These are phyloP conservation scores for Ivindomyrus marchei DNA, from an alignment of 2,113 vertebrate species.

Conservation along the genomic window DNA sequence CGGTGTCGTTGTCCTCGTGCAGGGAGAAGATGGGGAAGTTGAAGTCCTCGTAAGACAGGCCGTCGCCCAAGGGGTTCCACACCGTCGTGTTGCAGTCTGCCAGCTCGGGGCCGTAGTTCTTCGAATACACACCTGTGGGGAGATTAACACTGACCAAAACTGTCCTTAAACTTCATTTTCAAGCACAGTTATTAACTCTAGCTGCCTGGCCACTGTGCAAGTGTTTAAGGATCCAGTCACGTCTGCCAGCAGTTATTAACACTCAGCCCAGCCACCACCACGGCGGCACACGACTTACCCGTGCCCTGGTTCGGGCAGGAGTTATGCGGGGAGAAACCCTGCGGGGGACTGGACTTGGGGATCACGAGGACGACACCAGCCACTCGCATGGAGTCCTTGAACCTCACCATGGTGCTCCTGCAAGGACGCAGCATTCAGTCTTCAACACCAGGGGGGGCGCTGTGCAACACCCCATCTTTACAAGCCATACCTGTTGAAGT, in stretches of 20 bases:
- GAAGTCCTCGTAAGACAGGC: constrained; percentile 81
- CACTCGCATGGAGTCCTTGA: constrained; percentile 69
- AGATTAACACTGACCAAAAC: neutral
- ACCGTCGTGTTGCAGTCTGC: constrained; percentile 64
- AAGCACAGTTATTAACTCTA: neutral
- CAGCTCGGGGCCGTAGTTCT: constrained; percentile 61
- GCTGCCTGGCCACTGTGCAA: neutral
- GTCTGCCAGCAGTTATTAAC: neutral
- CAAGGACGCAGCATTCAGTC: neutral
- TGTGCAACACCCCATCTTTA: neutral
- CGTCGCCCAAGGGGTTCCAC: constrained; percentile 78
- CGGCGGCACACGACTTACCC: constrained; percentile 36
- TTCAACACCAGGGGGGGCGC: neutral
- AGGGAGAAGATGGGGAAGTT: constrained; percentile 87
- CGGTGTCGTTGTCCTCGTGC: constrained; percentile 76
- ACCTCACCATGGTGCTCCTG: constrained; percentile 71
- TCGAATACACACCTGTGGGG: constrained; percentile 71
- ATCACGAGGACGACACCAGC: constrained; percentile 77
- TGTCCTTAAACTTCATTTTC: neutral
- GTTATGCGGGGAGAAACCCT: constrained; percentile 72
- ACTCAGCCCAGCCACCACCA: no score
- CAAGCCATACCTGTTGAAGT: constrained; percentile 74
- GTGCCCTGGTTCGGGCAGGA: constrained; percentile 80
- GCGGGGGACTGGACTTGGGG: constrained; percentile 50
- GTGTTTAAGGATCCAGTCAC: neutral